phyloP scores from a whole-genome alignment of 2,888 invertebrate species.

The Polydrusus pterygomalis region DNA sequence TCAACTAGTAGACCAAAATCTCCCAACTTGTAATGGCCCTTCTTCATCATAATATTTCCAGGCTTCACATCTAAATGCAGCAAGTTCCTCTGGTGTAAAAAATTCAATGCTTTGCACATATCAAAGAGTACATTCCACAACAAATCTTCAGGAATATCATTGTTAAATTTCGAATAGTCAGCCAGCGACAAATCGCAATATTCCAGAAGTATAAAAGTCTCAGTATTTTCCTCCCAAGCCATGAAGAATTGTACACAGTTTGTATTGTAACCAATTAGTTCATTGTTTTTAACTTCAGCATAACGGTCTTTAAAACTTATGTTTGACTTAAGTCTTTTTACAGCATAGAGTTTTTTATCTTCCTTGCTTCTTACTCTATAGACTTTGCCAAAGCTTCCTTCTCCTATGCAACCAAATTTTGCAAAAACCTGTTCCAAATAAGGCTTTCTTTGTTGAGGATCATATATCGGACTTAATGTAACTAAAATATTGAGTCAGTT shows the following conservation, averaged over 20 bases:
- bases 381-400: conserved; percentile 86
- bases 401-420: conserved; percentile 78
- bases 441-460: conserved; percentile 67
- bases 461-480: conserved; percentile 67
- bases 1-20: conserved; percentile 85
- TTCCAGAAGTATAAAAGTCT: conserved; percentile 83
- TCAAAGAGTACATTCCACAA: conserved; percentile 82
- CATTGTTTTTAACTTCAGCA: conserved; percentile 81
- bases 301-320: conserved; percentile 75
- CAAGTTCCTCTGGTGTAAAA: conserved; percentile 80
- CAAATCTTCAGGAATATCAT: conserved; percentile 76
- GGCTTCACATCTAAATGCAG: conserved; percentile 87
- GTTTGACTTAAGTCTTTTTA: conserved; percentile 80
- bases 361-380: conserved; percentile 79
- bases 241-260: conserved; percentile 80
- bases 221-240: conserved; percentile 84
- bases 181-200: conserved; percentile 79
- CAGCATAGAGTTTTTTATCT: conserved; percentile 80
- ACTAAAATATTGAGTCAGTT: conserved; percentile 53
- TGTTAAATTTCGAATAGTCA: conserved; percentile 74
- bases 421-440: conserved; percentile 83
- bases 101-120: conserved; percentile 78
- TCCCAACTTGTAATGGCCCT: conserved; percentile 81
- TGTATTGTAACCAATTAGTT: conserved; percentile 79
- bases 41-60: conserved; percentile 82